Conservation (phyloP, 1,140 invertebrate genomes). For the Drosophila kanapiae region DNA sequence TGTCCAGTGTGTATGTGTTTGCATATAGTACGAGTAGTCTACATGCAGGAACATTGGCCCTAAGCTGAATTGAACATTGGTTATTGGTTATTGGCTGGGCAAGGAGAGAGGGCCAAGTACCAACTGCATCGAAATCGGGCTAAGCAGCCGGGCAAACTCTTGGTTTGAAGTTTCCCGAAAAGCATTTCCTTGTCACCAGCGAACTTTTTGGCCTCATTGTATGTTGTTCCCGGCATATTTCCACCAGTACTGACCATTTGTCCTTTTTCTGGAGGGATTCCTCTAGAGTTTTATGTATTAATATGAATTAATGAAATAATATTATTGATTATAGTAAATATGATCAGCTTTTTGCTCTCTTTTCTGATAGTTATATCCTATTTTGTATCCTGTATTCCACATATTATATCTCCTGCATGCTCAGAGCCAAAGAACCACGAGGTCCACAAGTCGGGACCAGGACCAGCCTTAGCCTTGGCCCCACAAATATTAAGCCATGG, state of each 20-base stretch:
- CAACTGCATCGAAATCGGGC: slow-evolving; percentile 47
- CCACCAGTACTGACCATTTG: neutral
- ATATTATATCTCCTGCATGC: neutral
- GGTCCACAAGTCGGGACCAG: slow-evolving; percentile 29
- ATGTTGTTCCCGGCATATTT: slow-evolving; percentile 13
- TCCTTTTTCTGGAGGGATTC: neutral
- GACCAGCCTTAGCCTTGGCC: slow-evolving; percentile 72
- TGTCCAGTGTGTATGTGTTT: slow-evolving; percentile 32
- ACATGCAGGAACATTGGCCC: slow-evolving; percentile 44
- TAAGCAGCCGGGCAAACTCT: slow-evolving; percentile 40
- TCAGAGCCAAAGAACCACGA: slow-evolving; percentile 5
- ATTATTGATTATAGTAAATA: neutral
- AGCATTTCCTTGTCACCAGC: slow-evolving; percentile 75
- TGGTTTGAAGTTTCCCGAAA: slow-evolving; percentile 68
- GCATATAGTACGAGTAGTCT: slow-evolving; percentile 5
- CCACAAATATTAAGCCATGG: slow-evolving; percentile 10
- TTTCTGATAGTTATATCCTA: no score
- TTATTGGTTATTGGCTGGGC: slow-evolving; percentile 11
- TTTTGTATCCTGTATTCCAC: neutral
- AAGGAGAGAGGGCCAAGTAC: slow-evolving; percentile 4
- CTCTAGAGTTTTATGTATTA: no score
- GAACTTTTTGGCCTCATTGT: slow-evolving; percentile 54
- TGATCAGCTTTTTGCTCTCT: neutral
- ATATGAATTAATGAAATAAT: no score
- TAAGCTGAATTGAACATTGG: slow-evolving; percentile 43